phyloP scores from a whole-genome alignment of 1,140 invertebrate species.

The Aphelenchoides avenae region DNA sequence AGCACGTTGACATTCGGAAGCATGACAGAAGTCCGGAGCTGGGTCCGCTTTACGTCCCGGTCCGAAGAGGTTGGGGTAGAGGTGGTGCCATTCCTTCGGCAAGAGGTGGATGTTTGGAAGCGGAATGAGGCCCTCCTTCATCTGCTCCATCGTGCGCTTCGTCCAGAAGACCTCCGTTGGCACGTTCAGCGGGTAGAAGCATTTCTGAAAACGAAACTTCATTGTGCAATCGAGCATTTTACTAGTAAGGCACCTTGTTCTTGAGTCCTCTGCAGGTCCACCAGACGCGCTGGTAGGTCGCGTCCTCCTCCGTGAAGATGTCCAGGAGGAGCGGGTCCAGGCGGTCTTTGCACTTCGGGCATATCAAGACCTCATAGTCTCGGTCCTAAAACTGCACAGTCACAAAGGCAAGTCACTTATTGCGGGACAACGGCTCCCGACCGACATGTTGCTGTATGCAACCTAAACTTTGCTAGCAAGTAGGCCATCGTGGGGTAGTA shows the following conservation, averaged over 20 bases:
- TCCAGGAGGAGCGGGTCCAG: slow-evolving; percentile 31
- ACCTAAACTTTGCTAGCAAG: no score
- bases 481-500: no score
- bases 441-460: background rate
- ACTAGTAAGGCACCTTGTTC: slow-evolving; percentile 21
- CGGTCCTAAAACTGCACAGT: slow-evolving; percentile 1
- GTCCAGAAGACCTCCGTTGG: slow-evolving; percentile 47
- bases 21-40: background rate
- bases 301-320: slow-evolving; percentile 13
- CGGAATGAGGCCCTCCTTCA: slow-evolving; percentile 28
- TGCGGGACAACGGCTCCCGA: background rate
- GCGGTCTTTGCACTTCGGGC: slow-evolving; percentile 32
- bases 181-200: slow-evolving; percentile 39
- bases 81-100: slow-evolving; percentile 25
- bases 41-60: background rate
- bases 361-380: slow-evolving; percentile 13
- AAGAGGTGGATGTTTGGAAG: slow-evolving; percentile 44
- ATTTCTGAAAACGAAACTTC: slow-evolving; percentile 25
- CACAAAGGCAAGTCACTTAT: background rate
- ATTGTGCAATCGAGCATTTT: slow-evolving; percentile 13
- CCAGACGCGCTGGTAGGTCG: slow-evolving; percentile 35
- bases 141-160: slow-evolving; percentile 31
- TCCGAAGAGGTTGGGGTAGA: slow-evolving; percentile 40
- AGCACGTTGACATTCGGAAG: background rate
- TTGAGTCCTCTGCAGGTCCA: slow-evolving; percentile 46